Evolutionary conservation across 2,888 invertebrate genomes (phyloP).

Genomic region (Pharmacophagus antenor): DNA sequence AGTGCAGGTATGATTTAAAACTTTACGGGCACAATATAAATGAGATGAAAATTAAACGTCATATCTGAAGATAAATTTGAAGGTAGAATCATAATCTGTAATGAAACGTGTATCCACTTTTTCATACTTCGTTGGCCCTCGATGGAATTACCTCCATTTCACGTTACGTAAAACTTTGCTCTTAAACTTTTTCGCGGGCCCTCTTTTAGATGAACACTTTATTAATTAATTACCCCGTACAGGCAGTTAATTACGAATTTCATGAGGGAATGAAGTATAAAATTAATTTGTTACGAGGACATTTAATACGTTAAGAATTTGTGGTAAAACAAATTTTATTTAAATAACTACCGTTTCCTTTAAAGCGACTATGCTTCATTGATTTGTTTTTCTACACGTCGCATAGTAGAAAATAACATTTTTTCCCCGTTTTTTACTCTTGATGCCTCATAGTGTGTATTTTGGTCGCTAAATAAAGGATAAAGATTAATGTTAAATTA

Average conservation of each 20-base stretch:
- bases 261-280: conserved; percentile 44
- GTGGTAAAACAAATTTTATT: neutral
- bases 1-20: no score
- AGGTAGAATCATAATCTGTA: conserved; percentile 36
- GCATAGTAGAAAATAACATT: no score
- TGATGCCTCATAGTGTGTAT: no score
- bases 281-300: conserved; percentile 42
- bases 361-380: no score
- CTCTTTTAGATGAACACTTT: conserved; percentile 63
- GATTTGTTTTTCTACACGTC: no score
- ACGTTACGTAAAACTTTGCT: conserved; percentile 54
- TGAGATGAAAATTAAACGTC: conserved; percentile 2
- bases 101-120: conserved; percentile 48
- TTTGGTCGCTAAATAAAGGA: no score
- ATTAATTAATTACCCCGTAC: conserved; percentile 65
- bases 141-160: conserved; percentile 58
- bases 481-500: no score
- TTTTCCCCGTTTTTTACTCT: no score
- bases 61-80: neutral
- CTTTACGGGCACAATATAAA: no score
- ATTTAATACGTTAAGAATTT: conserved; percentile 38
- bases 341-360: conserved; percentile 17
- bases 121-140: conserved; percentile 49
- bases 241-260: conserved; percentile 46
- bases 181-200: conserved; percentile 60